Evolutionary conservation across 1,140 invertebrate genomes (phyloP).

Genomic region (Acromyrmex echinatior): DNA sequence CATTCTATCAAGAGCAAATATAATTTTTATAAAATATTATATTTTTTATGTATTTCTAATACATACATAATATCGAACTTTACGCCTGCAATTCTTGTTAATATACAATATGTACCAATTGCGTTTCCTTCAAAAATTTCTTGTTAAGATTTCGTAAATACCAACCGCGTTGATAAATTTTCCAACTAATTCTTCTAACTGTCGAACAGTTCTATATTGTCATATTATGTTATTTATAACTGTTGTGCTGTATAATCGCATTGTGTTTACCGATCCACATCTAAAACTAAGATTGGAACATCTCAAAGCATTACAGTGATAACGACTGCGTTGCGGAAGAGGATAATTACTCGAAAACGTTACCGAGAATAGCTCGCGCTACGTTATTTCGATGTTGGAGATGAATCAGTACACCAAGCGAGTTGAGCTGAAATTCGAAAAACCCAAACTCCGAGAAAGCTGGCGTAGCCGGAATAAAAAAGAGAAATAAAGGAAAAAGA

Average conservation of each 20-base stretch:
- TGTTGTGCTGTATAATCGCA: constrained; percentile 73
- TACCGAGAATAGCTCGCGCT: background rate
- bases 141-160: too few species aligned
- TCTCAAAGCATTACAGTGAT: background rate
- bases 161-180: background rate
- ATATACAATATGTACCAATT: background rate
- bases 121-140: too few species aligned
- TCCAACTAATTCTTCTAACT: background rate
- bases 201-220: background rate
- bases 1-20: background rate
- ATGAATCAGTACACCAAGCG: constrained; percentile 24
- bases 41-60: background rate
- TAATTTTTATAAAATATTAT: constrained; percentile 19
- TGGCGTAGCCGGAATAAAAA: constrained; percentile 28
- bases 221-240: constrained; percentile 6
- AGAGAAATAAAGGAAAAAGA: background rate
- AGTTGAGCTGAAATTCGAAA: constrained; percentile 12
- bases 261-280: constrained; percentile 75
- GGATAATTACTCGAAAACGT: constrained; percentile 37
- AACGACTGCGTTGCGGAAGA: background rate
- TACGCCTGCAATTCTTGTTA: background rate
- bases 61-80: background rate
- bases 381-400: constrained; percentile 21
- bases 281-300: constrained; percentile 62
- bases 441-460: constrained; percentile 50